Evolutionary conservation across 2,888 invertebrate genomes (phyloP).

Genomic region (Ceramica pisi): DNA sequence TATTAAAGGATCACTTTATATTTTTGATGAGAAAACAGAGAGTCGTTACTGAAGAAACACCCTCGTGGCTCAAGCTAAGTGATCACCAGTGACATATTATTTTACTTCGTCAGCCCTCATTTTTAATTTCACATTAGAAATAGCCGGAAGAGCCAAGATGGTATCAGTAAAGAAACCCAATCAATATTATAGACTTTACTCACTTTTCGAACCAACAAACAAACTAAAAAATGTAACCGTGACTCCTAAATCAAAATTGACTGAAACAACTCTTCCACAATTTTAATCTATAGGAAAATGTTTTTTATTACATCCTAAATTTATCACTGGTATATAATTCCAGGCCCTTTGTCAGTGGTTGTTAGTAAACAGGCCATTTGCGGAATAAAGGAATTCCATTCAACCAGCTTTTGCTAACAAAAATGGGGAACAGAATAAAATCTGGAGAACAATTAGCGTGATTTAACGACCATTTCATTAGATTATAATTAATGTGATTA

Average conservation of each 20-base stretch:
- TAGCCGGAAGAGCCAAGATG: neutral
- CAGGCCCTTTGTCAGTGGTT: slow-evolving; percentile 85
- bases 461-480: slow-evolving; percentile 90
- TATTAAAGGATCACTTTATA: slow-evolving; percentile 7
- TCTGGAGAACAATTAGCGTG: slow-evolving; percentile 89
- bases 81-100: neutral
- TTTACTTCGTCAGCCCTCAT: neutral
- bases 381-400: slow-evolving; percentile 90
- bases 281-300: slow-evolving; percentile 62
- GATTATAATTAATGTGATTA: slow-evolving; percentile 85
- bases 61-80: neutral
- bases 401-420: slow-evolving; percentile 78
- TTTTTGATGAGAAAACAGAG: neutral
- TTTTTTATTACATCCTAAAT: slow-evolving; percentile 75
- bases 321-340: slow-evolving; percentile 88
- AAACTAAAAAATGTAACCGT: slow-evolving; percentile 20
- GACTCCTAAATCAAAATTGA: slow-evolving; percentile 44
- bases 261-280: slow-evolving; percentile 50
- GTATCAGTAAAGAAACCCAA: neutral
- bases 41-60: neutral
- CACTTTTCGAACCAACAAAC: neutral
- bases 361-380: slow-evolving; percentile 88
- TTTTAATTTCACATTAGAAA: neutral
- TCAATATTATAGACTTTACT: neutral
- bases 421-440: slow-evolving; percentile 87